Conservation (phyloP, 2,797 vertebrate genomes). For the Phataginus tetradactyla region DNA sequence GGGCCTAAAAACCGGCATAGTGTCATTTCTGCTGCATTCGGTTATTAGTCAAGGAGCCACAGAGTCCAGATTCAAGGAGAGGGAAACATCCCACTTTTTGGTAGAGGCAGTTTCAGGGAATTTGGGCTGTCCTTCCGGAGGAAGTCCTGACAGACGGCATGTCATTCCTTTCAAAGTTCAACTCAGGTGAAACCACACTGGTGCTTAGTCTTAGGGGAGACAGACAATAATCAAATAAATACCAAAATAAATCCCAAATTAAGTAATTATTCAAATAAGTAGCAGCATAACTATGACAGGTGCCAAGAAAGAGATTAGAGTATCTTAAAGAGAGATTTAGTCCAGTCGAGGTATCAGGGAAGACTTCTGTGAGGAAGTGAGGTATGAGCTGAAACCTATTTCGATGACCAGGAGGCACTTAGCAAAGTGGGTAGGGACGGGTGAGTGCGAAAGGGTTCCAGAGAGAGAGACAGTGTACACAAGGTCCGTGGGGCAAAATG, state of each 20-base stretch:
- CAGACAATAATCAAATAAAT: constrained; percentile 22
- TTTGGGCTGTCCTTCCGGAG: background rate
- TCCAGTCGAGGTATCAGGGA: background rate
- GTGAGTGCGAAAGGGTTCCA: background rate
- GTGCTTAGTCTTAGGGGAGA: background rate
- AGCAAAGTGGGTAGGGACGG: background rate
- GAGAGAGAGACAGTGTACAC: background rate
- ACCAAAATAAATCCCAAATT: background rate
- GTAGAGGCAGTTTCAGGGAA: background rate
- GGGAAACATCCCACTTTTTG: background rate
- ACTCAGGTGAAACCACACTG: constrained; percentile 39
- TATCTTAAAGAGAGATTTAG: background rate
- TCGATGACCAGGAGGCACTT: background rate
- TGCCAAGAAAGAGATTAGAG: background rate
- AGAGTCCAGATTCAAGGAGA: constrained; percentile 8
- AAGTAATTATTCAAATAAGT: constrained; percentile 5
- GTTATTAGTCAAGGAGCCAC: background rate
- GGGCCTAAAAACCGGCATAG: background rate
- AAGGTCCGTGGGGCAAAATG: background rate
- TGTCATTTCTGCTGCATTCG: background rate
- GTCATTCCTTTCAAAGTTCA: background rate
- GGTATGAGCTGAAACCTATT: background rate
- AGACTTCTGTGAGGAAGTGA: background rate
- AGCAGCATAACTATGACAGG: background rate
- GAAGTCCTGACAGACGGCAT: background rate